These are phyloP conservation scores for Oreochromis grahami DNA, from an alignment of 2,797 vertebrate genomes.

Conservation along the genomic window DNA sequence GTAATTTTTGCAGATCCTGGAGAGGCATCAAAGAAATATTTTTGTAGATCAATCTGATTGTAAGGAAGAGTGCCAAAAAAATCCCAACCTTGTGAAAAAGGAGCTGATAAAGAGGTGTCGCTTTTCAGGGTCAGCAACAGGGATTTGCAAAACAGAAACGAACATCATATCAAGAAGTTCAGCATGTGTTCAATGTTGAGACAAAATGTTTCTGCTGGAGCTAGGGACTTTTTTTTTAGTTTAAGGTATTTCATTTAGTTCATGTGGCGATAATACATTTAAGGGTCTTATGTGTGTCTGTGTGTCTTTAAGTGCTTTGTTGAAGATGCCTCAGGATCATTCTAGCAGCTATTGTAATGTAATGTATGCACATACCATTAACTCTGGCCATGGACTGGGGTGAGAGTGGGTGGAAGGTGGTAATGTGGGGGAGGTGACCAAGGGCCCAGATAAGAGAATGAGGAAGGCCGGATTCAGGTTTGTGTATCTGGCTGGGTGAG, in stretches of 20 bases:
- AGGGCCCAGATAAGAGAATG: slow-evolving; percentile 37
- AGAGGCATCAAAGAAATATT: not conserved
- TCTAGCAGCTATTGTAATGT: slow-evolving; percentile 28
- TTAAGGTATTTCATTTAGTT: not conserved
- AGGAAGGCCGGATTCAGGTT: not conserved
- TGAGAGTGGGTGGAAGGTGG: slow-evolving; percentile 7
- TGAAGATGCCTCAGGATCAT: not conserved
- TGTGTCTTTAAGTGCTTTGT: not conserved
- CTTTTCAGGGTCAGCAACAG: slow-evolving; percentile 7
- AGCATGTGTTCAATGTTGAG: not conserved
- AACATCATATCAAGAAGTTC: not conserved
- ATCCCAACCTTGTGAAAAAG: not conserved
- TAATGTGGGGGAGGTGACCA: slow-evolving; percentile 40
- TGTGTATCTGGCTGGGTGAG: not conserved
- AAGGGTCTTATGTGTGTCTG: not conserved
- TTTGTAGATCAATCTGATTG: not conserved
- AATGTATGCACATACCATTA: slow-evolving; percentile 12
- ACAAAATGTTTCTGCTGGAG: not conserved
- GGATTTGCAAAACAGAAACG: not conserved
- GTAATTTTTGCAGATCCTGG: not conserved
- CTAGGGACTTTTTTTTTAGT: not conserved
- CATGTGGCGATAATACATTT: not conserved
- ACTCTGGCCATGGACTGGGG: not conserved
- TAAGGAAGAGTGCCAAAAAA: slow-evolving; percentile 9
- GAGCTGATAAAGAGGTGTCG: not conserved